A percentile compares a stretch with the other conserved stretches of the same genome.
Evolutionary conservation across 2,888 invertebrate species (phyloP).

Genomic region (Boloria selene): DNA sequence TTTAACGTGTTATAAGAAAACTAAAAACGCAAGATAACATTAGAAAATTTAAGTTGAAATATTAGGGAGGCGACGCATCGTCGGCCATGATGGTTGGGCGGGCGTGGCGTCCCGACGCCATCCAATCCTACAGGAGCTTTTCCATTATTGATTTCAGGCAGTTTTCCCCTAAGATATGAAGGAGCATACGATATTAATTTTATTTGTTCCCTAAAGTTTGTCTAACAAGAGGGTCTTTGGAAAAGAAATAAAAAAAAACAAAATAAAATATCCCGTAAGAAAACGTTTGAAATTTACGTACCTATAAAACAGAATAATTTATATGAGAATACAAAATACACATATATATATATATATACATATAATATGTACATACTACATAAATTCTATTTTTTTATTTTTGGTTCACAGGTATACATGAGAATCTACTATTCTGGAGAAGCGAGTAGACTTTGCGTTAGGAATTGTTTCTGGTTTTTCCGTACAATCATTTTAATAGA

Average conservation of each 20-base stretch:
- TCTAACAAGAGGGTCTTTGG: conserved; percentile 5
- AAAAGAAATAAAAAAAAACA: neutral
- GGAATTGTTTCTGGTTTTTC: conserved; percentile 19
- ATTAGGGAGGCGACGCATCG: conserved; percentile 36
- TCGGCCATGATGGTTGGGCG: conserved; percentile 70
- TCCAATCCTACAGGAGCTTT: conserved; percentile 62
- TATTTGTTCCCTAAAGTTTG: neutral
- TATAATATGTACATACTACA: too few species aligned
- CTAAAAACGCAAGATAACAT: neutral
- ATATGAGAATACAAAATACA: too few species aligned
- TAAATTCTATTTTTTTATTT: too few species aligned
- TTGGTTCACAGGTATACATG: too few species aligned
- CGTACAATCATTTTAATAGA: conserved; percentile 38
- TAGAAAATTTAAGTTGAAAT: neutral
- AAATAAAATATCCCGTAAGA: neutral
- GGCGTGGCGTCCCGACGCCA: conserved; percentile 61
- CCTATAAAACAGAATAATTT: too few species aligned
- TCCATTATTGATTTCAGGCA: conserved; percentile 68
- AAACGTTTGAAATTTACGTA: neutral
- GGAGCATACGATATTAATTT: conserved; percentile 25
- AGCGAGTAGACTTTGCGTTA: neutral
- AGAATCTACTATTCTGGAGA: too few species aligned
- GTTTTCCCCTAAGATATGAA: conserved; percentile 50
- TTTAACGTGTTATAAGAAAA: too few species aligned
- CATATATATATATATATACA: too few species aligned